Evolutionary conservation across 2,113 vertebrate genomes (phyloP).

Genomic region (Pachycephala philippinensis): DNA sequence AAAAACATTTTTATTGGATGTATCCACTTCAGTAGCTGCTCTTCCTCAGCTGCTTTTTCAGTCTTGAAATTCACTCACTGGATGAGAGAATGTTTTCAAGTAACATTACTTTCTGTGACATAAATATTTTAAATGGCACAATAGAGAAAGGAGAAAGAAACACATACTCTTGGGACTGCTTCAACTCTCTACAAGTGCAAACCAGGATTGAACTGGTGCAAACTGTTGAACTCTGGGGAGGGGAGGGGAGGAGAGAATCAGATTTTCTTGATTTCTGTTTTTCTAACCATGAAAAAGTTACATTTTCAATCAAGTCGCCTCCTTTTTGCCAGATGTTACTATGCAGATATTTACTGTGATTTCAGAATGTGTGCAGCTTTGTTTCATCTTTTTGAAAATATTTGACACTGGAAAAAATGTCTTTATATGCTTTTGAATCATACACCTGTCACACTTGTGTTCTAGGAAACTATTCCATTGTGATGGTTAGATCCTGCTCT

Average conservation of each 20-base stretch:
- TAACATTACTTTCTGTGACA: background rate
- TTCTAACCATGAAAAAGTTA: background rate
- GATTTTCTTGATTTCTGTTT: background rate
- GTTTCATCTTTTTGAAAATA: background rate
- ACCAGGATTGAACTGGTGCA: too few species aligned
- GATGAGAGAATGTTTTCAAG: background rate
- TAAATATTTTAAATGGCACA: background rate
- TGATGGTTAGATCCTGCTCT: background rate
- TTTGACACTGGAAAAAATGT: background rate
- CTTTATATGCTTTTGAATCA: background rate
- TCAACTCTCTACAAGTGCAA: background rate
- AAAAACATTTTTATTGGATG: background rate
- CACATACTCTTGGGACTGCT: background rate
- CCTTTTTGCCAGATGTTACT: background rate
- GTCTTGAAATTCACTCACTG: background rate
- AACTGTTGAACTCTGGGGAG: background rate
- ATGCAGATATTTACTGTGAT: background rate
- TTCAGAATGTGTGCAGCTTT: background rate
- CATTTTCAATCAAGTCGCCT: background rate
- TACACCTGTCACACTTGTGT: background rate
- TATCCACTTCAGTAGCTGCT: background rate
- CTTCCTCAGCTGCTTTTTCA: background rate
- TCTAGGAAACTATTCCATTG: background rate
- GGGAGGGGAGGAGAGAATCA: background rate
- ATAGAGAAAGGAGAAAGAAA: background rate